Percentiles rank a stretch among this genome's conserved stretches.
phyloP scores from a whole-genome alignment of 2,113 vertebrate genomes.

The Pleuronectes platessa region DNA sequence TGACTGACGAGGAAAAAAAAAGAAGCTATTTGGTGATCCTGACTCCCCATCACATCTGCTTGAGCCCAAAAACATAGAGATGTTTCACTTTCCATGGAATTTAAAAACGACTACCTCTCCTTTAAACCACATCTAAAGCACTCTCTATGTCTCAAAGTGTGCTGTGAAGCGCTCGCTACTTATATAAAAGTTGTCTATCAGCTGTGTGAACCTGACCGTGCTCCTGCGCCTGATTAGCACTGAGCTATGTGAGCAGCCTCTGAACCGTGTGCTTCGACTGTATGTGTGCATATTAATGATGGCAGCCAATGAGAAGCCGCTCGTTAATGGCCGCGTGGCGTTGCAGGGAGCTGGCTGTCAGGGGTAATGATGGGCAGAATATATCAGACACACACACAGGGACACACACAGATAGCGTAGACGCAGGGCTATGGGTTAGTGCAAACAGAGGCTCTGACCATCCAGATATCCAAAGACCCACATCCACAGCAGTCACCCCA shows the following conservation, averaged over 20 bases:
- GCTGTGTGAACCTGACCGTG: slow-evolving; percentile 68
- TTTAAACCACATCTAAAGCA: slow-evolving; percentile 69
- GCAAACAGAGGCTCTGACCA: slow-evolving; percentile 64
- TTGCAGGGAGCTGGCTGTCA: slow-evolving; percentile 66
- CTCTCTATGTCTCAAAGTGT: slow-evolving; percentile 69
- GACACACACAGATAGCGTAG: slow-evolving; percentile 40
- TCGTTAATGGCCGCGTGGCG: slow-evolving; percentile 40
- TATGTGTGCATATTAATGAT: slow-evolving; percentile 66
- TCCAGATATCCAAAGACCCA: slow-evolving; percentile 83
- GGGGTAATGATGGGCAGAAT: slow-evolving; percentile 65
- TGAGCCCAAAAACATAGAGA: slow-evolving; percentile 73
- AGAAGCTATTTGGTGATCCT: slow-evolving; percentile 55
- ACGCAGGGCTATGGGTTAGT: slow-evolving; percentile 65
- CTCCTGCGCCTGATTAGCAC: slow-evolving; percentile 74
- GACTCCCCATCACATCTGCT: slow-evolving; percentile 70
- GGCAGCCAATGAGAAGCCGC: slow-evolving; percentile 62
- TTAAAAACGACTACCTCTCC: slow-evolving; percentile 85
- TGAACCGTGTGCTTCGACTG: slow-evolving; percentile 70
- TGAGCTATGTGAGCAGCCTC: slow-evolving; percentile 72
- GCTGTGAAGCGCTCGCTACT: slow-evolving; percentile 67
- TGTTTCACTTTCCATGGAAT: slow-evolving; percentile 68
- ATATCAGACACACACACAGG: slow-evolving; percentile 47
- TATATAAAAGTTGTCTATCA: slow-evolving; percentile 72
- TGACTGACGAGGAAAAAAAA: slow-evolving; percentile 43
- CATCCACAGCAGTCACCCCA: slow-evolving; percentile 61